phyloP scores from a whole-genome alignment of 2,113 vertebrate species.

The Alectura lathami region DNA sequence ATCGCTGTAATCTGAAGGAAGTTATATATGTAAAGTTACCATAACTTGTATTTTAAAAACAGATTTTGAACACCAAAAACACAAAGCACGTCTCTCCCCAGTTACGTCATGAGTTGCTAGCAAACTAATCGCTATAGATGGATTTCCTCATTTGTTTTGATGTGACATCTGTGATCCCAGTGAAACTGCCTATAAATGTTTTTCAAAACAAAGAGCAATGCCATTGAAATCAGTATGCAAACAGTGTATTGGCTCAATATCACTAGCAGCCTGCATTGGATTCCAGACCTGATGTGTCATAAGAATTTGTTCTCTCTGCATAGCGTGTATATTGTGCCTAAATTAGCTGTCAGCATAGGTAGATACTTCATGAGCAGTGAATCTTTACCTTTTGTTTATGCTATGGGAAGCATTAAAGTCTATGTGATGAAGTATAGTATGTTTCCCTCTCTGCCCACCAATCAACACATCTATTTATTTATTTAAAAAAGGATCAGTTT shows the following conservation, averaged over 20 bases:
- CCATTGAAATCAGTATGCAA: constrained; percentile 14
- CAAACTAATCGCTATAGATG: not conserved
- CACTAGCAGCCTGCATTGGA: not conserved
- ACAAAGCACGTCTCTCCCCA: not conserved
- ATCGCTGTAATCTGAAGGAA: not conserved
- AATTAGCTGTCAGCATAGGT: constrained; percentile 11
- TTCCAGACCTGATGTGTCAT: not conserved
- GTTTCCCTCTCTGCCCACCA: not conserved
- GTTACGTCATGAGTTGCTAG: not conserved
- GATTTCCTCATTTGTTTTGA: not conserved
- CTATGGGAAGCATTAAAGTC: not conserved
- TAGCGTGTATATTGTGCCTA: constrained; percentile 3
- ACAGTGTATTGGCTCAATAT: not conserved
- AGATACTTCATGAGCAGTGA: not conserved
- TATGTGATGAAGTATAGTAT: not conserved
- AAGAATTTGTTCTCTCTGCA: constrained; percentile 27
- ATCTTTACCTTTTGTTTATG: constrained; percentile 3
- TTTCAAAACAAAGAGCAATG: not conserved
- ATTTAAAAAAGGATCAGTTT: not conserved
- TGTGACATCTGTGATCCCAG: not conserved
- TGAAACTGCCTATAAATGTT: not conserved
- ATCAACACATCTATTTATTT: not conserved
- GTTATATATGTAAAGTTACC: rapidly evolving
- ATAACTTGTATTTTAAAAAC: not conserved
- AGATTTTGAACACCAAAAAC: not conserved